Conservation (phyloP, 92 coral and sea anemone species). For the Porites evermanni region DNA sequence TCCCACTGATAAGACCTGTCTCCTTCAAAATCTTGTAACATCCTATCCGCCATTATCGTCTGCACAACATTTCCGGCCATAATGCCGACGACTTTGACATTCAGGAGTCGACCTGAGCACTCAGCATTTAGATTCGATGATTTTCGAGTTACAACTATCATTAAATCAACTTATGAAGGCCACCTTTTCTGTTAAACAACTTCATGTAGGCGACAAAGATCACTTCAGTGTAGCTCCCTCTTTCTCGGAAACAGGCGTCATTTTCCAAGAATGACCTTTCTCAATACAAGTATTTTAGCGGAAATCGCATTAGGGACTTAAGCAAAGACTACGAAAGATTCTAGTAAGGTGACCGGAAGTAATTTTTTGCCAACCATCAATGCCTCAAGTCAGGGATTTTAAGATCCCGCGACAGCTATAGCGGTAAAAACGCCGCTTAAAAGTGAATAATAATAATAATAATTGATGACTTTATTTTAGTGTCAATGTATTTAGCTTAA, state of each 20-base stretch:
- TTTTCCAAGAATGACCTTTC: not conserved
- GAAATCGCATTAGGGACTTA: too few species aligned
- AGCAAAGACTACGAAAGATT: too few species aligned
- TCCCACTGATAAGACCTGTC: constrained; percentile 1
- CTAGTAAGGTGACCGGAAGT: too few species aligned
- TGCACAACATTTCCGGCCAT: not conserved
- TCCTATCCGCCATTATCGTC: not conserved
- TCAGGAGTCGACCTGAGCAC: not conserved
- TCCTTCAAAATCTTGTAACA: not conserved
- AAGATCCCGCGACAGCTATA: too few species aligned
- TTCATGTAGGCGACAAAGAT: too few species aligned
- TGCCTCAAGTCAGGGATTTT: too few species aligned
- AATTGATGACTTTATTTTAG: too few species aligned
- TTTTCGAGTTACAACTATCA: not conserved
- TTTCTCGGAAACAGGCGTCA: not conserved
- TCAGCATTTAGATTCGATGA: not conserved
- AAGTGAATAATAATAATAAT: not conserved
- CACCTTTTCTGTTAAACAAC: not conserved
- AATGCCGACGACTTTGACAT: not conserved
- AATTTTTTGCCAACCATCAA: too few species aligned
- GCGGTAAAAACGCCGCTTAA: not conserved
- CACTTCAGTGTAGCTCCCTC: not conserved
- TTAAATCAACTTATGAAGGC: not conserved
- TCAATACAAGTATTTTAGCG: too few species aligned
- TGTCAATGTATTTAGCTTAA: too few species aligned